Percentiles rank a stretch among this genome's conserved stretches.
phyloP scores from a whole-genome alignment of 2,113 vertebrate genomes.

The Oryzias celebensis region DNA sequence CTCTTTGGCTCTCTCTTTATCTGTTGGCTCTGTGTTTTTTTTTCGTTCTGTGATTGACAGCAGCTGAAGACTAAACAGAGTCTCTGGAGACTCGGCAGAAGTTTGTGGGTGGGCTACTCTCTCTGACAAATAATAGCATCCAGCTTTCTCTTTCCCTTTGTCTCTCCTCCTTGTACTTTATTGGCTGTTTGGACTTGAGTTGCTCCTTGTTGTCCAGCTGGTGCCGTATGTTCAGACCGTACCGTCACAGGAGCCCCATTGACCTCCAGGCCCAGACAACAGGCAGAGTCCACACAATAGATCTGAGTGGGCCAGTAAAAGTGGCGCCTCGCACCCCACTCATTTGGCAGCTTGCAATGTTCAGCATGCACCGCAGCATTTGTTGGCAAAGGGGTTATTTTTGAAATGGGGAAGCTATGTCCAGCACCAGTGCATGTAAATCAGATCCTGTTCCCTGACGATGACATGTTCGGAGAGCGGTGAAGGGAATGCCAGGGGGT shows the following conservation, averaged over 20 bases:
- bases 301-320: slow-evolving; percentile 43
- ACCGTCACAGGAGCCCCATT: slow-evolving; percentile 1
- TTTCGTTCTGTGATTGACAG: slow-evolving; percentile 55
- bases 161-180: not conserved
- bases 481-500: slow-evolving; percentile 12
- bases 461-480: slow-evolving; percentile 13
- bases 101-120: slow-evolving; percentile 32
- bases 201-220: slow-evolving; percentile 16
- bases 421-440: slow-evolving; percentile 15
- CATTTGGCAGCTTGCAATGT: slow-evolving; percentile 37
- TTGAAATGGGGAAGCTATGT: slow-evolving; percentile 24
- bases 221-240: slow-evolving; percentile 13
- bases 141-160: slow-evolving; percentile 1
- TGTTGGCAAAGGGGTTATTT: slow-evolving; percentile 44
- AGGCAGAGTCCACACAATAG: slow-evolving; percentile 41
- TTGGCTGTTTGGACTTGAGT: not conserved
- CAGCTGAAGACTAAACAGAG: slow-evolving; percentile 65
- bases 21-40: slow-evolving; percentile 20
- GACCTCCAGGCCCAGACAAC: slow-evolving; percentile 31
- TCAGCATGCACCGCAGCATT: slow-evolving; percentile 35
- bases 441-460: slow-evolving; percentile 16
- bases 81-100: slow-evolving; percentile 15
- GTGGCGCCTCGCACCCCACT: slow-evolving; percentile 33
- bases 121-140: slow-evolving; percentile 27
- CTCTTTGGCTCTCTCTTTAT: slow-evolving; percentile 2